Percentiles rank a stretch among this genome's conserved stretches.
Conservation (phyloP, 2,113 vertebrate species). For the Notothenia coriiceps region DNA sequence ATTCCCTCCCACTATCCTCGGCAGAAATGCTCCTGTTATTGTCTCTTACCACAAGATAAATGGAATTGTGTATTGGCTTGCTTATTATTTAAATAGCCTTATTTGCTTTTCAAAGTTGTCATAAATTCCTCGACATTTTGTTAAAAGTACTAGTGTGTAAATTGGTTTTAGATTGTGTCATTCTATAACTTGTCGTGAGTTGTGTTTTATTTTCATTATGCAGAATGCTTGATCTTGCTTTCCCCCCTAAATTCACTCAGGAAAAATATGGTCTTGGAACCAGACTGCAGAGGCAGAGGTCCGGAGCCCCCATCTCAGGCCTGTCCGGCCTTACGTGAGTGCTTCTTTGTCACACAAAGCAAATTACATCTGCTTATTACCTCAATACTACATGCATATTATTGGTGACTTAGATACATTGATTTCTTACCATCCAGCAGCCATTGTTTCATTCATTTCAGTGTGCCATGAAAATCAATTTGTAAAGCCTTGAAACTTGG, state of each 20-base stretch:
- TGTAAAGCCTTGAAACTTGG: conserved; percentile 40
- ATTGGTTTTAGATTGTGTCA: conserved; percentile 12
- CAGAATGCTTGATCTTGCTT: conserved; percentile 37
- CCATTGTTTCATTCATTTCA: conserved; percentile 46
- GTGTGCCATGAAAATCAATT: conserved; percentile 48
- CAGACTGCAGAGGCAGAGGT: conserved; percentile 93
- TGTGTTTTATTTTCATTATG: not conserved
- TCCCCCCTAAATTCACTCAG: conserved; percentile 71
- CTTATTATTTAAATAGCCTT: conserved; percentile 3
- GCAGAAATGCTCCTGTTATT: conserved; percentile 46
- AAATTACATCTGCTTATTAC: not conserved
- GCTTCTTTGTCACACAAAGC: not conserved
- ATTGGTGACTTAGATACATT: conserved; percentile 35
- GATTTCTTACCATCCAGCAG: conserved; percentile 29
- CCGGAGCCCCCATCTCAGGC: conserved; percentile 92
- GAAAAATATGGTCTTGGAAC: conserved; percentile 98
- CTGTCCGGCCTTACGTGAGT: conserved; percentile 97
- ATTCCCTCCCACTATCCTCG: conserved; percentile 24
- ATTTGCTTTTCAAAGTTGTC: conserved; percentile 10
- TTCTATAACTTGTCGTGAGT: conserved; percentile 9
- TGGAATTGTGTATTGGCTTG: conserved; percentile 10
- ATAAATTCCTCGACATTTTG: not conserved
- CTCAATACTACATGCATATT: not conserved
- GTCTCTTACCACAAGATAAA: conserved; percentile 24
- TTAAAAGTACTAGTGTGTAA: conserved; percentile 21